A percentile compares a stretch with the other conserved stretches of the same genome.
These are phyloP conservation scores for Sitobion miscanthi DNA, from an alignment of 1,140 invertebrate species.

Conservation along the genomic window DNA sequence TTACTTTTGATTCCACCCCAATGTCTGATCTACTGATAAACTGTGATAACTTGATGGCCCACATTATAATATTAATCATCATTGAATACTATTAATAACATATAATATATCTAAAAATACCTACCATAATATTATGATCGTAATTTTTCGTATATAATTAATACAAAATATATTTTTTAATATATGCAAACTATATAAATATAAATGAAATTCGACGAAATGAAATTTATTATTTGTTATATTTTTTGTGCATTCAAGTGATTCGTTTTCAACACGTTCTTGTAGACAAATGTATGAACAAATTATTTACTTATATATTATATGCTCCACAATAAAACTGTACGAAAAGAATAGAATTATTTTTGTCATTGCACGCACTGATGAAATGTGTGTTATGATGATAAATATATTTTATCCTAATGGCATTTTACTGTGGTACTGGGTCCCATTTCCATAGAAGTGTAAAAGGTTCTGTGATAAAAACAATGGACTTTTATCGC, in stretches of 20 bases:
- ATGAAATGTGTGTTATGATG: not conserved
- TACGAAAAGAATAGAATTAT: not conserved
- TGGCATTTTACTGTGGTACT: not conserved
- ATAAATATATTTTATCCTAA: conserved; percentile 10
- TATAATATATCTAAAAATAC: not conserved
- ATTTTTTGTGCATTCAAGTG: not conserved
- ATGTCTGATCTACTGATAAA: not conserved
- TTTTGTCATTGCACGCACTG: not conserved
- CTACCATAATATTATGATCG: not conserved
- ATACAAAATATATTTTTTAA: not conserved
- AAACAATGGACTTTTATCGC: conserved; percentile 8
- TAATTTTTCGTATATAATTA: not conserved
- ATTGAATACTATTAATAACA: not conserved
- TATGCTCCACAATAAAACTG: not conserved
- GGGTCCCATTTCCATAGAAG: not conserved
- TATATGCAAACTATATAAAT: not conserved
- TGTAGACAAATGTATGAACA: not conserved
- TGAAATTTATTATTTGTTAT: not conserved
- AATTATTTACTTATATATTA: not conserved
- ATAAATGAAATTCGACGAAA: not conserved
- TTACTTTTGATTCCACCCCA: no score
- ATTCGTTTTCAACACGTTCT: not conserved
- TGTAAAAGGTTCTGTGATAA: not conserved
- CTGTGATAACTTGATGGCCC: no score
- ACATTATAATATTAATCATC: no score